Percentiles rank a stretch among this genome's conserved stretches.
phyloP scores from a whole-genome alignment of 2,888 invertebrate species.

The Spicauda simplicius region DNA sequence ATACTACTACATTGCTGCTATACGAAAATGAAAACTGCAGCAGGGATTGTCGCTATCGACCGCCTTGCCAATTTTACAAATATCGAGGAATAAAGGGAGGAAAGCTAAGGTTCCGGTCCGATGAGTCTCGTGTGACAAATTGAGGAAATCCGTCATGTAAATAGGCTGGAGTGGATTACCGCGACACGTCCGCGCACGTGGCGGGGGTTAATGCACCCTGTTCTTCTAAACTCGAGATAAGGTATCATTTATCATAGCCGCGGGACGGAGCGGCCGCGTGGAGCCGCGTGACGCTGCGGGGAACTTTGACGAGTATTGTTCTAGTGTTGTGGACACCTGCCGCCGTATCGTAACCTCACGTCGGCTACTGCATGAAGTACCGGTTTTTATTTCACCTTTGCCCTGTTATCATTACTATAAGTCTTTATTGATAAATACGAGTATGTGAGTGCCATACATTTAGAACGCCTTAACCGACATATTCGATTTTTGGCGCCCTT shows the following conservation, averaged over 20 bases:
- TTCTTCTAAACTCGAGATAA: slow-evolving; percentile 22
- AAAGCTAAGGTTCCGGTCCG: background rate
- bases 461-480: too few species aligned
- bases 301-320: slow-evolving; percentile 6
- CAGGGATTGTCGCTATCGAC: too few species aligned
- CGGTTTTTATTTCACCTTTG: slow-evolving; percentile 16
- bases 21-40: too few species aligned
- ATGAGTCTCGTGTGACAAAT: background rate
- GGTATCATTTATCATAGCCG: slow-evolving; percentile 25
- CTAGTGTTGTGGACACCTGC: background rate
- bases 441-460: too few species aligned
- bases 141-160: background rate
- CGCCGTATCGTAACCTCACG: background rate
- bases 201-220: slow-evolving; percentile 15
- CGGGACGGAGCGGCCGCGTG: background rate
- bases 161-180: background rate
- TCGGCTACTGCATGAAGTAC: slow-evolving; percentile 4
- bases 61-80: background rate
- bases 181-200: background rate
- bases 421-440: too few species aligned
- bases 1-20: too few species aligned
- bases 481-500: too few species aligned
- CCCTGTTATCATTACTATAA: background rate
- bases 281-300: slow-evolving; percentile 4
- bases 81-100: background rate